A percentile compares a stretch with the other conserved stretches of the same genome.
Evolutionary conservation across 2,113 vertebrate species (phyloP).

Genomic region (Azemiops feae): DNA sequence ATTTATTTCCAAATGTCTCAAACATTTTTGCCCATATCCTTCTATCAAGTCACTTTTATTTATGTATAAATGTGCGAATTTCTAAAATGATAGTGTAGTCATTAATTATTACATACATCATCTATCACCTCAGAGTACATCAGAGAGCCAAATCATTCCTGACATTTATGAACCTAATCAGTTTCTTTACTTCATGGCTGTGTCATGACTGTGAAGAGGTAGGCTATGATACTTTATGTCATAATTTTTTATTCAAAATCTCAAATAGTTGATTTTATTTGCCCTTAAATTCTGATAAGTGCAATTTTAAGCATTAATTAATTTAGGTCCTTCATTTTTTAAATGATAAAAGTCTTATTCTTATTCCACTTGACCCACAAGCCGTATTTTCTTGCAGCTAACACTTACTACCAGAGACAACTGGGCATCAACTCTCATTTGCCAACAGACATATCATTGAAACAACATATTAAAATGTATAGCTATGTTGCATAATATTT

Average conservation of each 20-base stretch:
- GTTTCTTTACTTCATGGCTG: neutral
- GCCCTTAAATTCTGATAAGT: neutral
- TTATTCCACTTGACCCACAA: neutral
- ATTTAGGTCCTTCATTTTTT: neutral
- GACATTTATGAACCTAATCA: neutral
- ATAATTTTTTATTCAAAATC: neutral
- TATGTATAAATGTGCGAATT: neutral
- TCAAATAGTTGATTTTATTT: neutral
- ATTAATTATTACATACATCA: neutral
- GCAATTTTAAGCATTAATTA: neutral
- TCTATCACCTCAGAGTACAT: neutral
- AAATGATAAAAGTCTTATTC: neutral
- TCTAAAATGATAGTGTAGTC: neutral
- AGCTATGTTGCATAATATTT: neutral
- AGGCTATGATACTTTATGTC: neutral
- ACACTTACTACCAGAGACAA: neutral
- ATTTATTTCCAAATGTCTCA: neutral
- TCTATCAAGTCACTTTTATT: neutral
- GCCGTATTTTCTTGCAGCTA: neutral
- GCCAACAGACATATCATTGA: neutral
- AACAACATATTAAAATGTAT: neutral
- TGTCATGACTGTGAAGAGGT: neutral
- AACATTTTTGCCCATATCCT: neutral
- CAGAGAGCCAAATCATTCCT: neutral
- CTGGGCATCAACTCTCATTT: neutral